A percentile compares a stretch with the other conserved stretches of the same genome.
phyloP scores from a whole-genome alignment of 2,888 invertebrate species.

The Allolobophora icterica region DNA sequence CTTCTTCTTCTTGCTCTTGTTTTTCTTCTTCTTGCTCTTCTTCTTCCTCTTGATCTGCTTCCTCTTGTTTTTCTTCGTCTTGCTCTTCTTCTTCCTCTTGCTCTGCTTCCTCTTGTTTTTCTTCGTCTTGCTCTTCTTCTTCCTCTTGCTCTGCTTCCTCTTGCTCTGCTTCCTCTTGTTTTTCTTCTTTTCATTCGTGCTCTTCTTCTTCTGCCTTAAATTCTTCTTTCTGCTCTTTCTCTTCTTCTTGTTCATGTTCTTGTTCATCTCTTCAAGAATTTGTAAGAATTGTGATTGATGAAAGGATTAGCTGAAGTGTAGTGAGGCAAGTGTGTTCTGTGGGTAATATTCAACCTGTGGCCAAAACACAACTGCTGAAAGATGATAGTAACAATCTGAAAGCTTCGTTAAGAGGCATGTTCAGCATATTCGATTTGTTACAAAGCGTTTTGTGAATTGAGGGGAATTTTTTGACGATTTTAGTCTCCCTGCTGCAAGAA shows the following conservation, averaged over 20 bases:
- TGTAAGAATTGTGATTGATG: not conserved
- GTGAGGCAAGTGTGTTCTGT: not conserved
- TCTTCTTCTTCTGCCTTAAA: not conserved
- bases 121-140: not conserved
- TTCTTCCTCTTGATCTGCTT: not conserved
- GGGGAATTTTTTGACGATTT: conserved; percentile 53
- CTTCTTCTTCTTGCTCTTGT: not conserved
- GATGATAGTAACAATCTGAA: not conserved
- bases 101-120: not conserved
- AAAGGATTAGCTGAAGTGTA: no score
- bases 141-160: not conserved
- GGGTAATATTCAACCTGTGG: not conserved
- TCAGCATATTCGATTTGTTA: not conserved
- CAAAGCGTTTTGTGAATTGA: not conserved
- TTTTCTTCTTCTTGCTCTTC: not conserved
- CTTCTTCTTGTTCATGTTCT: not conserved
- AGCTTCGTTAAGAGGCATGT: not conserved
- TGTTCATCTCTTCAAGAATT: not conserved
- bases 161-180: not conserved
- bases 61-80: not conserved
- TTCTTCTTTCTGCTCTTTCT: not conserved
- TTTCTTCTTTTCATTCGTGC: not conserved
- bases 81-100: not conserved
- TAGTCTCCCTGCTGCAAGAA: conserved; percentile 89
- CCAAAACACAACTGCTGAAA: not conserved